Evolutionary conservation across 2,888 invertebrate genomes (phyloP).

Genomic region (Vanessa cardui): DNA sequence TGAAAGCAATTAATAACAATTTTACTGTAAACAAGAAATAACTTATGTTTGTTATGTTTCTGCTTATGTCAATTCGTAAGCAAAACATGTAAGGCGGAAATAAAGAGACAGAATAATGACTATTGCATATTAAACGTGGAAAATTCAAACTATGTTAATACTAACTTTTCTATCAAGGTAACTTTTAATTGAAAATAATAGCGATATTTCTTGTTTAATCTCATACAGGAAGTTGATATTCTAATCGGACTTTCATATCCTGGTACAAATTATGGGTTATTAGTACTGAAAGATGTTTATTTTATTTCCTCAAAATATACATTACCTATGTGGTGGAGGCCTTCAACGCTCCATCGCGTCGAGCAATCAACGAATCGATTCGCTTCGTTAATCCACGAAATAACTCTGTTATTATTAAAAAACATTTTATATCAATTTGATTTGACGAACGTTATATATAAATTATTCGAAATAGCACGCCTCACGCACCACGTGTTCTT

Average conservation of each 20-base stretch:
- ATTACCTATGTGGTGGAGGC: slow-evolving; percentile 27
- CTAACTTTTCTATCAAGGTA: background rate
- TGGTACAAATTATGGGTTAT: slow-evolving; percentile 12
- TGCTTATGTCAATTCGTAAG: slow-evolving; percentile 26
- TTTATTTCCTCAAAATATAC: slow-evolving; percentile 19
- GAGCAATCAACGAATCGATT: slow-evolving; percentile 32
- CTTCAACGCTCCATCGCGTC: slow-evolving; percentile 33
- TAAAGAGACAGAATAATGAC: slow-evolving; percentile 21
- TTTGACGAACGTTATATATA: slow-evolving; percentile 15
- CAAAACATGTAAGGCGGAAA: slow-evolving; percentile 27
- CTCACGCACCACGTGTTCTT: slow-evolving; percentile 17
- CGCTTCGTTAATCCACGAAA: slow-evolving; percentile 36
- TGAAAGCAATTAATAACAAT: slow-evolving; percentile 18
- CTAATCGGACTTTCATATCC: background rate
- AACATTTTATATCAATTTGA: slow-evolving; percentile 21
- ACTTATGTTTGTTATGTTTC: slow-evolving; percentile 18
- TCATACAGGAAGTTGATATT: background rate
- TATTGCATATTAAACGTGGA: slow-evolving; percentile 20
- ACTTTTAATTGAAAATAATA: background rate
- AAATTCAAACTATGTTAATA: slow-evolving; percentile 10
- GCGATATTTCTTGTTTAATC: background rate
- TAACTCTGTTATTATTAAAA: slow-evolving; percentile 21
- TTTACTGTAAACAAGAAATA: slow-evolving; percentile 8
- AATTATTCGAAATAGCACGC: background rate
- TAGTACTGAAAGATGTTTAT: slow-evolving; percentile 10